A percentile compares a stretch with the other conserved stretches of the same genome.
phyloP scores from a whole-genome alignment of 37 sponge, comb jelly and placozoan species.

The Bolinopsis microptera region DNA sequence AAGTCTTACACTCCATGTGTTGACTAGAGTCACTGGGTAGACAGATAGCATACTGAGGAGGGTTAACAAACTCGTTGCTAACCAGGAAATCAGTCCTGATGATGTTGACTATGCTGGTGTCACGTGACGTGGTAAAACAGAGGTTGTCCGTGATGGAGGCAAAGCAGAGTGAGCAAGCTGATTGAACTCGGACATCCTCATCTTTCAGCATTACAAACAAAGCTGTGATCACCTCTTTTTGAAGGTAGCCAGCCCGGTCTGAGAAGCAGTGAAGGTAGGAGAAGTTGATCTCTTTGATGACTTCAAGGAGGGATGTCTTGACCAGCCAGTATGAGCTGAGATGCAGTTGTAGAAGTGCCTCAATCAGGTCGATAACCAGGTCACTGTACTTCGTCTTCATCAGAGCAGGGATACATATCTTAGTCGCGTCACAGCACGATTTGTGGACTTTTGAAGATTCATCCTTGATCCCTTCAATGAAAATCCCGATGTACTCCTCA shows the following conservation, averaged over 20 bases:
- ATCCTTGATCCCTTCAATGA: conserved; percentile 38
- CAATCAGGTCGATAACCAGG: background rate
- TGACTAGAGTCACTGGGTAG: conserved; percentile 61
- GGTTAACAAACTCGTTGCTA: conserved; percentile 49
- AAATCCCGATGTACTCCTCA: conserved; percentile 54
- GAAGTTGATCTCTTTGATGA: background rate
- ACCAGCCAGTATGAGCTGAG: conserved; percentile 42
- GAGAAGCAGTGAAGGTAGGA: conserved; percentile 12
- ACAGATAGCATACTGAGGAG: conserved; percentile 48
- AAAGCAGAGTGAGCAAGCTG: background rate
- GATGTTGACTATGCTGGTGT: background rate
- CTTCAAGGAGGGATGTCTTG: conserved; percentile 42
- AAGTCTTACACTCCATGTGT: conserved; percentile 13
- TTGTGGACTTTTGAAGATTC: conserved; percentile 55
- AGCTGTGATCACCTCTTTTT: conserved; percentile 17
- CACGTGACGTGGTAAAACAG: background rate
- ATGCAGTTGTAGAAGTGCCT: conserved; percentile 28
- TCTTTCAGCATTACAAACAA: conserved; percentile 52
- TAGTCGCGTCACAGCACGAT: conserved; percentile 52
- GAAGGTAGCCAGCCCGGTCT: background rate
- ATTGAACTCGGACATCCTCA: conserved; percentile 54
- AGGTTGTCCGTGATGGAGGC: conserved; percentile 31
- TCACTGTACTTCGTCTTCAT: conserved; percentile 43
- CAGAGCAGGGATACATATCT: conserved; percentile 27
- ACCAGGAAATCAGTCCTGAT: background rate